Base-by-base conservation (phyloP, 2,113 vertebrate genomes). In the Ceyx melanurus region DNA sequence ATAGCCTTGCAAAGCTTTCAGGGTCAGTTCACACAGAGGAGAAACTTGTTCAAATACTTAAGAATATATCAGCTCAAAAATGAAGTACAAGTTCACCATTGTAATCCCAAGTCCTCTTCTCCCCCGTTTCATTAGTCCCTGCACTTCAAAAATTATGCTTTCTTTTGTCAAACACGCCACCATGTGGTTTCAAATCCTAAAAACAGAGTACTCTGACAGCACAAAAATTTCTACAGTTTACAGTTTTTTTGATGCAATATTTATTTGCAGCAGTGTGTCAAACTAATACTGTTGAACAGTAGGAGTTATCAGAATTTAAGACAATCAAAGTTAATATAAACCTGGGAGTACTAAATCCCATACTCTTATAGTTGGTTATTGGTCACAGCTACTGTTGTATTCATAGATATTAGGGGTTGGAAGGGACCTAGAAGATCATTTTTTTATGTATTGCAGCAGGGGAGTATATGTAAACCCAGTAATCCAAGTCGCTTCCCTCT, bases 121-220 rank as follows among this genome's bases (percentile, higher is more conserved):
- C 9, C 10, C 7, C 3, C 2, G 1, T 51, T 48, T 3, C 9
- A 8, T 19, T 60, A 56, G n/a, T 13, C 35, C 23, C 9, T 20
- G 35, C 42, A 16, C 42, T 80, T 81, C n/a, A 86, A 56, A 91
- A 91, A 13, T 31, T 1, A 4, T 13, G 31, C 50, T 60, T 90
- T 12, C 11, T 83, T 77, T 83, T 57, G 45, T 53, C 57, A 73
- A 83, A 73, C 12, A 29, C 6, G 29, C 94, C 95, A 92, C 89
- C 95, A 6, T 22, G 92, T 95, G 93, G 92, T 57, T 29, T 79
- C 23, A 71, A 71, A 60, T 5, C 33, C 29, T 57, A 72, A 87
- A 48, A 42, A 66, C n/a, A 75, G 15, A 46, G 13, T 7, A 31
- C 80, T 1, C 4, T 9, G 7, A 37, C 23, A 73, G 17, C 13